phyloP scores from a whole-genome alignment of 2,888 invertebrate species.

The Lasioglossum figueresi region DNA sequence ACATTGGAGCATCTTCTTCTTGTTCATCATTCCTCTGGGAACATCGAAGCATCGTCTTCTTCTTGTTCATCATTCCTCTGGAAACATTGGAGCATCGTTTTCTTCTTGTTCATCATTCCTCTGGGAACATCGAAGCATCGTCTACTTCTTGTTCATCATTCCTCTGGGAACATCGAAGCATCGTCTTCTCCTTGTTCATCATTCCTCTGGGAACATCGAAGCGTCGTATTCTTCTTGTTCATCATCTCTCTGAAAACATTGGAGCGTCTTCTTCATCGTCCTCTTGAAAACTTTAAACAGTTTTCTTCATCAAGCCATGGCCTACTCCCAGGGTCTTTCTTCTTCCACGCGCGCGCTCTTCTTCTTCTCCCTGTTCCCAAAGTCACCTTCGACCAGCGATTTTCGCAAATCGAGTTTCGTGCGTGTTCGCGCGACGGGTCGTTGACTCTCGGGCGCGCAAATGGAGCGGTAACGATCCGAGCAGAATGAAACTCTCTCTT shows the following conservation, averaged over 20 bases:
- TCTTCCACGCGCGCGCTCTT: neutral
- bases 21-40: too few relatives aligned
- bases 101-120: neutral
- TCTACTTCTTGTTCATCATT: neutral
- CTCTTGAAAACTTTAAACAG: too few relatives aligned
- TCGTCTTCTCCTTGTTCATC: neutral
- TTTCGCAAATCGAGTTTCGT: conserved; percentile 2
- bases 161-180: neutral
- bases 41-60: neutral
- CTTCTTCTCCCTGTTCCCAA: neutral
- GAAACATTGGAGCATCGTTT: neutral
- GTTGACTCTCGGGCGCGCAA: neutral
- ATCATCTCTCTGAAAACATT: neutral
- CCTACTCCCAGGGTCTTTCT: neutral
- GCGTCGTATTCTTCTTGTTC: too few relatives aligned
- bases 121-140: too few relatives aligned
- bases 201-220: too few relatives aligned
- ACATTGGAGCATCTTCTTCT: too few relatives aligned
- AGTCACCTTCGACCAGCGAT: neutral
- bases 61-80: neutral
- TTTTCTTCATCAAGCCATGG: neutral
- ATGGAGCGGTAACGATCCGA: conserved; percentile 25
- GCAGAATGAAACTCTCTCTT: conserved; percentile 18
- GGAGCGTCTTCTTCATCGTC: too few relatives aligned
- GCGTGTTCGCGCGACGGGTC: neutral